Evolutionary conservation across 2,113 vertebrate genomes (phyloP).

Genomic region (Apodemus speciosus): DNA sequence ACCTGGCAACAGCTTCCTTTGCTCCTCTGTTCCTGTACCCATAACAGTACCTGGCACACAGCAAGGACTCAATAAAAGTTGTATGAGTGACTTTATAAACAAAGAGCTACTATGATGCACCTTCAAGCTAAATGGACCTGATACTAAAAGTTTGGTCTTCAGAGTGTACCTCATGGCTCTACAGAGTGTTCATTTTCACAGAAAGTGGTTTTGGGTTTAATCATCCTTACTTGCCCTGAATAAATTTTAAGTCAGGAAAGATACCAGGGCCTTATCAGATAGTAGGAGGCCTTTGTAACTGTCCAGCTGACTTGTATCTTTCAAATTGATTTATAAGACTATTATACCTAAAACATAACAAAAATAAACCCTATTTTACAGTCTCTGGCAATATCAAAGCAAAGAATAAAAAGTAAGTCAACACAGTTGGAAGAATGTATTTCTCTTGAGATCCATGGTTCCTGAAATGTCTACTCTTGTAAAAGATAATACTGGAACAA

Average conservation of each 20-base stretch:
- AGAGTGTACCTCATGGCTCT: not conserved
- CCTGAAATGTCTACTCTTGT: slow-evolving; percentile 24
- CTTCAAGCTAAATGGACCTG: not conserved
- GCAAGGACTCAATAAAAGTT: not conserved
- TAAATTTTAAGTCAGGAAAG: not conserved
- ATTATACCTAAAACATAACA: slow-evolving; percentile 16
- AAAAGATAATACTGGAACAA: not conserved
- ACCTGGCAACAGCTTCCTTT: not conserved
- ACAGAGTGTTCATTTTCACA: not conserved
- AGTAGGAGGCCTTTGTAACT: slow-evolving; percentile 11
- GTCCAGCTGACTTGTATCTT: not conserved
- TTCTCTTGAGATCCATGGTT: not conserved
- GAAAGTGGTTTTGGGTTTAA: not conserved
- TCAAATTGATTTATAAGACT: slow-evolving; percentile 10
- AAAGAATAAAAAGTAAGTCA: slow-evolving; percentile 14
- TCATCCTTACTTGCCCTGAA: not conserved
- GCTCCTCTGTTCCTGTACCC: not conserved
- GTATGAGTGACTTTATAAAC: slow-evolving; percentile 4
- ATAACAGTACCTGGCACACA: not conserved
- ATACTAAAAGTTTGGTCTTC: slow-evolving; percentile 24
- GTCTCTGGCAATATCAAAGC: not conserved
- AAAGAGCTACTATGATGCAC: not conserved
- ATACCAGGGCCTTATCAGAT: not conserved
- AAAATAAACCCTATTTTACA: slow-evolving; percentile 33
- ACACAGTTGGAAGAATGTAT: not conserved